Evolutionary conservation across 1,140 invertebrate genomes (phyloP), one percentile per base, ranked within the genome.

Genomic region (Ptiloglossa arizonensis): DNA sequence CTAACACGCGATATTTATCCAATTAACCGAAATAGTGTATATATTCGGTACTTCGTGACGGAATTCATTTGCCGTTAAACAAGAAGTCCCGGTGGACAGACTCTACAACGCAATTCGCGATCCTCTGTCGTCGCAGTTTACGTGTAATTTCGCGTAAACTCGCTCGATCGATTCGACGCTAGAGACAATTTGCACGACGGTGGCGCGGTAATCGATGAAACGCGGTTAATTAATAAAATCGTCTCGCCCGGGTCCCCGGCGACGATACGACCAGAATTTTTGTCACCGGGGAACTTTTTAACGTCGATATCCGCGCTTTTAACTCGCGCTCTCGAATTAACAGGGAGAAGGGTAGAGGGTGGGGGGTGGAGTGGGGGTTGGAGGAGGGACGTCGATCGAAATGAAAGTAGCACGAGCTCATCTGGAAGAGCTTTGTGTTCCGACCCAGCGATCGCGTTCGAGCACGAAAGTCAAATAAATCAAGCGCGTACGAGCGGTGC

Each of bases 381-480:
- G n/a, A n/a, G n/a, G n/a, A n/a, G 63, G 19, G 15, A 2, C 27
- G 50, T 19, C 72, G 72, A 68, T 75, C 44, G 35, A 57, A 67
- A 68, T 9, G 64, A 68, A 75, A 67, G 73, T 59, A 68, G 64
- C 64, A 68, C 52, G 41, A n/a, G 27, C n/a, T 46, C 50, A 38
- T 35, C 41, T 48, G 50, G 29, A 68, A 68, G 29, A 57, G 56
- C 57, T 77, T 77, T 70, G 74, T 62, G 9, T 27, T 57, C 15
- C n/a, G 38, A 27, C 48, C 24, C 54, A 24, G 29, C 13, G 11
- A 11, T 17, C 41, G 44, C 29, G 41, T 48, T 79, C 41, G 69
- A 52, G 44, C 59, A 27, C 60, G 78, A 69, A 67, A 76, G 68
- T 75, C 46, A 73, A 77, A 83, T 84, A 85, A 85, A 85, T 84